Conservation (phyloP, 2,888 invertebrate genomes). For the Venustoraphidia nigricollis region DNA sequence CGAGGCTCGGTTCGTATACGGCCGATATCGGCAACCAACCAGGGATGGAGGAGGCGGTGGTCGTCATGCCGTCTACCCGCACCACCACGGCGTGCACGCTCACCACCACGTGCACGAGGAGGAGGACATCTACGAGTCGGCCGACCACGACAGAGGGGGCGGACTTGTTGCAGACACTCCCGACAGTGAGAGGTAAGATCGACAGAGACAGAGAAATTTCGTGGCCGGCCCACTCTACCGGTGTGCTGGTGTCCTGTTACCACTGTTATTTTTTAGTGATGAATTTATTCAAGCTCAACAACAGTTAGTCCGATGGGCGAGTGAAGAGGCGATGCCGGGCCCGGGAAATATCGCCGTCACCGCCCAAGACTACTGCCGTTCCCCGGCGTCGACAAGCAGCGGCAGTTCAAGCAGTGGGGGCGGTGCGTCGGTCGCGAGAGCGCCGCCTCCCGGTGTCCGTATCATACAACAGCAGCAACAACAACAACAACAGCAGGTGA, state of each 20-base stretch:
- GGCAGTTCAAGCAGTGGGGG: constrained; percentile 35
- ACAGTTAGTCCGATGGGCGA: constrained; percentile 90
- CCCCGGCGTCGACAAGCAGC: constrained; percentile 34
- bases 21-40: constrained; percentile 42
- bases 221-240: constrained; percentile 1
- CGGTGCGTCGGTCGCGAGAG: constrained; percentile 25
- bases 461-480: constrained; percentile 13
- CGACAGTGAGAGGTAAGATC: constrained; percentile 72
- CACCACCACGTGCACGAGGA: constrained; percentile 50
- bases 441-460: constrained; percentile 19
- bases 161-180: constrained; percentile 33
- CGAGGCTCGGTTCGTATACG: constrained; percentile 57
- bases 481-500: constrained; percentile 16
- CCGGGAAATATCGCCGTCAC: constrained; percentile 30
- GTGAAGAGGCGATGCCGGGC: constrained; percentile 59
- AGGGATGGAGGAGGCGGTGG: constrained; percentile 34
- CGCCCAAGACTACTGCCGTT: constrained; percentile 40
- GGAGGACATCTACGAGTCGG: constrained; percentile 78
- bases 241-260: constrained; percentile 28
- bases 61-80: constrained; percentile 24
- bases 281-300: constrained; percentile 95
- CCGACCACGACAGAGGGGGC: constrained; percentile 50
- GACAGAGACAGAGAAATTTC: constrained; percentile 6
- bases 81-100: constrained; percentile 24
- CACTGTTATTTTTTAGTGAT: constrained; percentile 88